phyloP scores from a whole-genome alignment of 2,797 vertebrate species.

The Chrosomus eos region DNA sequence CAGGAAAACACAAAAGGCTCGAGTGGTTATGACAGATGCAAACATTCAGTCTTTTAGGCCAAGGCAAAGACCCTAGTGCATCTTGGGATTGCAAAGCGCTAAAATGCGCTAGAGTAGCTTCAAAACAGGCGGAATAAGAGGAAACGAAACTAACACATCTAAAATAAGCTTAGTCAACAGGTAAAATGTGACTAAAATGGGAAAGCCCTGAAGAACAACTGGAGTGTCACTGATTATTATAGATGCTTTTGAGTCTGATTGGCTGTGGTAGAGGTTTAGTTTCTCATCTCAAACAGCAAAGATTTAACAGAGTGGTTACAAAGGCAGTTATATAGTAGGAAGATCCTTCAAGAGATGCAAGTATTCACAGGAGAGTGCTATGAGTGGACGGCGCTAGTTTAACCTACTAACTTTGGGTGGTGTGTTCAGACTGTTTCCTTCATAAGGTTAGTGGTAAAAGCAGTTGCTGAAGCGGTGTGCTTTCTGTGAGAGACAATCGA shows the following conservation, averaged over 20 bases:
- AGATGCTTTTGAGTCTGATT: background rate
- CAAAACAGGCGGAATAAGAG: background rate
- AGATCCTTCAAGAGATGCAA: conserved; percentile 19
- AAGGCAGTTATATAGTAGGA: conserved; percentile 22
- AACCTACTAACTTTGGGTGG: background rate
- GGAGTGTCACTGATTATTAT: background rate
- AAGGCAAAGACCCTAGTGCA: conserved; percentile 26
- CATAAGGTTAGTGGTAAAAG: conserved; percentile 27
- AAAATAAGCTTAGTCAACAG: background rate
- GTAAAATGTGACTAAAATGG: background rate
- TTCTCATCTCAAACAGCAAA: background rate
- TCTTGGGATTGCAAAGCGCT: background rate
- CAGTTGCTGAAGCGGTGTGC: background rate
- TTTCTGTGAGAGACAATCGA: background rate
- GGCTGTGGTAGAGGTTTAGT: background rate
- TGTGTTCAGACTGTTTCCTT: background rate
- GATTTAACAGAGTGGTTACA: conserved; percentile 29
- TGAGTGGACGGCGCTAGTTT: background rate
- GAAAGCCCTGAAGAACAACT: conserved; percentile 1
- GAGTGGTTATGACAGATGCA: conserved; percentile 11
- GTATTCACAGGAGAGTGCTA: conserved; percentile 12
- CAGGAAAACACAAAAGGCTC: background rate
- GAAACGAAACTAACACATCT: background rate
- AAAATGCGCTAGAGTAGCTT: background rate
- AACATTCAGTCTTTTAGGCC: conserved; percentile 20